These are phyloP conservation scores for Anguilla japonica DNA, from an alignment of 2,113 vertebrate genomes.

Conservation along the genomic window DNA sequence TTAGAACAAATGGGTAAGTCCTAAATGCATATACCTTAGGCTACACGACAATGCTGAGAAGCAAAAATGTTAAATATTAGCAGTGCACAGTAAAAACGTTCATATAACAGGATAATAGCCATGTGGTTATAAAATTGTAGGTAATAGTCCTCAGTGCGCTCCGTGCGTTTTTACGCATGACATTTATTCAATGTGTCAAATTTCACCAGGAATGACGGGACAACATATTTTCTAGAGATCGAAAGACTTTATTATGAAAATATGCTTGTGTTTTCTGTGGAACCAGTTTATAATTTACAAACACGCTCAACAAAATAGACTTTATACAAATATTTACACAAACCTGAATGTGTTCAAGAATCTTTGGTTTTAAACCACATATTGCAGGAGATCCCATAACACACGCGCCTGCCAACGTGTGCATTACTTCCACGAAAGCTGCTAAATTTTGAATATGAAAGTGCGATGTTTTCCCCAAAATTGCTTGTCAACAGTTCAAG, in stretches of 20 bases:
- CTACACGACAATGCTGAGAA: too few species aligned
- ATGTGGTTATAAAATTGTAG: too few species aligned
- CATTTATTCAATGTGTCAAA: background rate
- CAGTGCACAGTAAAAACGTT: too few species aligned
- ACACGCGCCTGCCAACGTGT: conserved; percentile 39
- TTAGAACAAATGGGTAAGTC: too few species aligned
- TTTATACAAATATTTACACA: conserved; percentile 69
- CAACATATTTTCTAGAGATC: conserved; percentile 26
- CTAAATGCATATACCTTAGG: too few species aligned
- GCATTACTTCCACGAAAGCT: background rate
- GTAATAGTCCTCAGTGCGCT: background rate
- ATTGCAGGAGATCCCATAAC: conserved; percentile 25
- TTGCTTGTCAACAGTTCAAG: conserved; percentile 27
- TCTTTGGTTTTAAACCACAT: conserved; percentile 61
- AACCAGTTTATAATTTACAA: conserved; percentile 73
- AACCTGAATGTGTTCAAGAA: conserved; percentile 29
- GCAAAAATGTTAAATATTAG: too few species aligned
- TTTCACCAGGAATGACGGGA: background rate
- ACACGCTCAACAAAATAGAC: conserved; percentile 59
- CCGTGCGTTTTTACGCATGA: background rate
- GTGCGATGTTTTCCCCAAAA: conserved; percentile 34
- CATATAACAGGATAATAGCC: too few species aligned
- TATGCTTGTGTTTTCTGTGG: conserved; percentile 59
- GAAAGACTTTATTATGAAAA: conserved; percentile 70
- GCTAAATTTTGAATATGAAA: conserved; percentile 15